Evolutionary conservation across 2,797 vertebrate genomes (phyloP).

Genomic region (Apogon talboti): DNA sequence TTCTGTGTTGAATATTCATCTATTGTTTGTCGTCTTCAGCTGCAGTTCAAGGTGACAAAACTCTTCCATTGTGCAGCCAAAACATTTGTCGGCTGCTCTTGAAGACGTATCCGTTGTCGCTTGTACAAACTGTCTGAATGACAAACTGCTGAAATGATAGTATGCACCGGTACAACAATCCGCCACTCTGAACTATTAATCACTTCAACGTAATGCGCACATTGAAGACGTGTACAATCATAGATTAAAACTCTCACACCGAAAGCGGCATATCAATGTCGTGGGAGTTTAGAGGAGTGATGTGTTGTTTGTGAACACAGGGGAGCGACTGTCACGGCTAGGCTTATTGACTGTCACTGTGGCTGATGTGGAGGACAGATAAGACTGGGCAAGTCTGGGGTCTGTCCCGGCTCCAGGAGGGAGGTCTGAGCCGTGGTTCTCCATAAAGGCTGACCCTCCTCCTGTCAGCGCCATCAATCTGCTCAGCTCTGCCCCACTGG

Average conservation of each 20-base stretch:
- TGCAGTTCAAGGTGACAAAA: no score
- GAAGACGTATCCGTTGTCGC: no score
- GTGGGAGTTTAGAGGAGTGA: slow-evolving; percentile 18
- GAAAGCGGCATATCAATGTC: background rate
- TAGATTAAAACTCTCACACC: slow-evolving; percentile 1
- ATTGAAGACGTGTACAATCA: background rate
- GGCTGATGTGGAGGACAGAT: slow-evolving; percentile 58
- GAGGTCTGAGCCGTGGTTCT: slow-evolving; percentile 12
- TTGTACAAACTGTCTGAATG: no score
- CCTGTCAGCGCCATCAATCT: slow-evolving; percentile 42
- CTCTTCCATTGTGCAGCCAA: no score
- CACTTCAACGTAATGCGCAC: background rate
- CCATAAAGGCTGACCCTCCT: background rate
- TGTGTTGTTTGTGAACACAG: slow-evolving; percentile 20
- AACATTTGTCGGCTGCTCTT: no score
- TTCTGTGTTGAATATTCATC: no score
- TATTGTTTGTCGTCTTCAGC: no score
- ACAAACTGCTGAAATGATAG: no score
- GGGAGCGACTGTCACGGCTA: slow-evolving; percentile 11
- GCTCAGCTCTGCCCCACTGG: background rate
- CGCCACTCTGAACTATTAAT: no score
- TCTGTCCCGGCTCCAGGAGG: slow-evolving; percentile 16
- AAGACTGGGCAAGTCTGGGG: slow-evolving; percentile 35
- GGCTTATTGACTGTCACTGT: slow-evolving; percentile 54
- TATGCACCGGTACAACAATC: no score